Evolutionary conservation across 2,113 vertebrate species (phyloP), one percentile per base, ranked within the genome.

Genomic region (Xenus cinereus): DNA sequence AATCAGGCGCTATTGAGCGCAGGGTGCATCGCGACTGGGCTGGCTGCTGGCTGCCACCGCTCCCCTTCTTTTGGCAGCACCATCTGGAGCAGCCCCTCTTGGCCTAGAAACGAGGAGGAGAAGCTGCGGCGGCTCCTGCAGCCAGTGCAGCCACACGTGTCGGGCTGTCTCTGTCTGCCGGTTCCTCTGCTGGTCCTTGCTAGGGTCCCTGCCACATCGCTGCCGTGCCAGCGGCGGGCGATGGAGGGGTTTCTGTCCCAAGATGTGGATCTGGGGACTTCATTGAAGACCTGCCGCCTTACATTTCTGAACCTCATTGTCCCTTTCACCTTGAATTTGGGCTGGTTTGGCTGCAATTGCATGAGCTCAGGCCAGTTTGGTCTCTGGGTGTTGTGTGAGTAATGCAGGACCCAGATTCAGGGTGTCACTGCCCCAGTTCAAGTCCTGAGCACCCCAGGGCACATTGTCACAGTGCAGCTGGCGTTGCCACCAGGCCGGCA

Each of bases 301-400:
- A 15, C 1, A 1, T 45, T 74, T 46, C 26, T 0, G 0, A 7
- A 16, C 37, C 32, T 33, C 2, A 0, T n/a, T 8, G 12, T 48
- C 39, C 54, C 50, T 53, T 76, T 46, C 10, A 26, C 45, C n/a
- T 39, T 20, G 45, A 43, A 11, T 56, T 50, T 24, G 45, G 46
- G 32, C 30, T 48, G 17, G 10, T 54, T 79, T 30, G 54, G 62
- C 74, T 56, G 32, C 27, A 6, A 1, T 20, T 24, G 22, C 28
- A 1, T 13, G 48, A 80, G 33, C 53, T 54, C 35, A 2, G 4
- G 7, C 15, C 50, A 19, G 30, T 26, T 23, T 46, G 32, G 23
- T 45, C 28, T 9, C 41, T 12, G 50, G 45, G 43, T 27, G 43
- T 32, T 48, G 30, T 18, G 6, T 13, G 59, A n/a, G n/a, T 17